A percentile compares a stretch with the other conserved stretches of the same genome.
These are phyloP conservation scores for Linyphia triangularis DNA, from an alignment of 2,888 invertebrate species.

Conservation along the genomic window DNA sequence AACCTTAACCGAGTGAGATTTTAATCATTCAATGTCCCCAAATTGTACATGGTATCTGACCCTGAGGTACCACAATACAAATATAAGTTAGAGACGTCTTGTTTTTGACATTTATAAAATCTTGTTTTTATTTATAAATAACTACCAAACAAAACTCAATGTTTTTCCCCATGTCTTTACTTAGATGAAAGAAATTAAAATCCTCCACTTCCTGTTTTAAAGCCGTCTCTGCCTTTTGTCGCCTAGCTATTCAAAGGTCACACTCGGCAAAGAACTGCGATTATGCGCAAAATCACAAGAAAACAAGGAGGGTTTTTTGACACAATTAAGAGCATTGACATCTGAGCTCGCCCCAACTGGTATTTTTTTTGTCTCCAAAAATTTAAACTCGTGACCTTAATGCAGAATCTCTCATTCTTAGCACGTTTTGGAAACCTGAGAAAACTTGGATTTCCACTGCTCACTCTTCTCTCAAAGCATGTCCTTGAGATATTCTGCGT, in stretches of 20 bases:
- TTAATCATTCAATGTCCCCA: no score
- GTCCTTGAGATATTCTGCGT: slow-evolving; percentile 14
- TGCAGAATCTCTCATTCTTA: slow-evolving; percentile 31
- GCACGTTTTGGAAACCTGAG: slow-evolving; percentile 38
- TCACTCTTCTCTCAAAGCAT: neutral
- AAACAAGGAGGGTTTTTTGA: neutral
- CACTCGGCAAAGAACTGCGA: neutral
- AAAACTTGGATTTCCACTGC: neutral
- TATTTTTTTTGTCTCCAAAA: slow-evolving; percentile 57
- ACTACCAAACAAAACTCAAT: neutral
- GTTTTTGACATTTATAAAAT: neutral
- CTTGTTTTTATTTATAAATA: no score
- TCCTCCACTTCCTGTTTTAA: slow-evolving; percentile 9
- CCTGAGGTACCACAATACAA: no score
- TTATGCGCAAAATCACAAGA: neutral
- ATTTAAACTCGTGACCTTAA: slow-evolving; percentile 51
- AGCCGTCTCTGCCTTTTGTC: neutral
- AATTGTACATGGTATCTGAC: no score
- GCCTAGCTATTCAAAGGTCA: neutral
- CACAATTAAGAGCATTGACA: slow-evolving; percentile 60
- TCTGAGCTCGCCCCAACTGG: slow-evolving; percentile 16
- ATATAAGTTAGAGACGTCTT: neutral
- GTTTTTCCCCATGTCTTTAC: neutral
- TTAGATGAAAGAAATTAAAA: neutral
- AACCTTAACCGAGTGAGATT: no score